These are phyloP conservation scores for Oreohelix idahoensis DNA, from an alignment of 1,140 invertebrate species.

Conservation along the genomic window DNA sequence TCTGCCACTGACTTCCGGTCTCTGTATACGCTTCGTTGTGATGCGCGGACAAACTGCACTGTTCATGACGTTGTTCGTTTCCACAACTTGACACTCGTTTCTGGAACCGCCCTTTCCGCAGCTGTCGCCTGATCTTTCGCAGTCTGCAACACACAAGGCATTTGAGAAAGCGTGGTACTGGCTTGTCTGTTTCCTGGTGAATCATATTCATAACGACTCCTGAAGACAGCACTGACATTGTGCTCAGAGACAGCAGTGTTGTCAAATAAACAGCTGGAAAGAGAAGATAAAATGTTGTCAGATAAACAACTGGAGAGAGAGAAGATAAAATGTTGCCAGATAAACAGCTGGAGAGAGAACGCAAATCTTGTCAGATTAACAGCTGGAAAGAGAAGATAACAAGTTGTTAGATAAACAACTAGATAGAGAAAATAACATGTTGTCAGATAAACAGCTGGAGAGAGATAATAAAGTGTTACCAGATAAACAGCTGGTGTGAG, in stretches of 20 bases:
- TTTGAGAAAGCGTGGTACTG: constrained; percentile 43
- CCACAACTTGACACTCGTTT: neutral
- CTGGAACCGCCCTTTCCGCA: neutral
- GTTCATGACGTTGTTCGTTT: neutral
- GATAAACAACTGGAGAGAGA: neutral
- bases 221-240: constrained; percentile 58
- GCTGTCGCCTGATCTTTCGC: neutral
- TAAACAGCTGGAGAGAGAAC: neutral
- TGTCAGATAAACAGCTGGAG: no score
- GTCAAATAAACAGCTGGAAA: constrained; percentile 58
- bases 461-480: no score
- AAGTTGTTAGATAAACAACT: no score
- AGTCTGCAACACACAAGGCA: constrained; percentile 44
- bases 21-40: neutral
- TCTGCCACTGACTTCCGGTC: neutral
- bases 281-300: neutral
- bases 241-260: constrained; percentile 55
- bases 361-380: no score
- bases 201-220: constrained; percentile 59
- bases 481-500: no score
- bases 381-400: no score
- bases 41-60: neutral
- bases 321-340: neutral
- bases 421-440: no score
- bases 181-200: constrained; percentile 48